Evolutionary conservation across 2,888 invertebrate species (phyloP), one percentile per base, ranked within the genome.

Genomic region (Cataglyphis cursor): DNA sequence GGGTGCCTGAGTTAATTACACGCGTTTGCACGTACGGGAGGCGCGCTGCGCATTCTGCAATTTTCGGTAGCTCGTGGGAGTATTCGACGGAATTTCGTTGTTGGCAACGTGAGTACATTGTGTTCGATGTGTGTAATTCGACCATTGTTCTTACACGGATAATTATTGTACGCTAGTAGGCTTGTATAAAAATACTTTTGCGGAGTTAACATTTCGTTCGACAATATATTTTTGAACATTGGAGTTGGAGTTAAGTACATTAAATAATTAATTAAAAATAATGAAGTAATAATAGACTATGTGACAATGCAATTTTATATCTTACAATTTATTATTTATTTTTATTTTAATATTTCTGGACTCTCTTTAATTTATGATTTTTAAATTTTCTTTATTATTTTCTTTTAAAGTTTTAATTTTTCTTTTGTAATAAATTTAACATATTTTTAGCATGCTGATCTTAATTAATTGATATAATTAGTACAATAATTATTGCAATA

Each of bases 1-100:
- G 85, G 76, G 83, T 78, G 84, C 44, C 73, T 81, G 86, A 82
- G 84, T 88, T 88, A 88, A 88, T 88, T 88, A 86, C 82, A 80
- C 82, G 76, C 82, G 85, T 85, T 85, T 68, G 72, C 80, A 83
- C 87, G 81, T 80, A 82, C 83, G 51, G 73, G 73, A 81, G 48
- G 80, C 61, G 41, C 72, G 48, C 57, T 61, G 61, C 57, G 65
- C 80, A 64, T 66, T 74, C 82, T 75, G 61, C 68, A 86, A 84
- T 88, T 88, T 88, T 88, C 76, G 86, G 81, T 51, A 74, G 59
- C 70, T 78, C 75, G 12, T 81, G 44, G 48, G 72, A 62, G 51
- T 62, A 64, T 78, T 74, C 65, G 72, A 83, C 81, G 51, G 73
- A 81, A 73, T 68, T 68, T 68, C 28, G 38, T 48, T 38, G 70